These are phyloP conservation scores for Odontamblyopus lacepedii DNA, from an alignment of 2,797 vertebrate species.

Conservation along the genomic window DNA sequence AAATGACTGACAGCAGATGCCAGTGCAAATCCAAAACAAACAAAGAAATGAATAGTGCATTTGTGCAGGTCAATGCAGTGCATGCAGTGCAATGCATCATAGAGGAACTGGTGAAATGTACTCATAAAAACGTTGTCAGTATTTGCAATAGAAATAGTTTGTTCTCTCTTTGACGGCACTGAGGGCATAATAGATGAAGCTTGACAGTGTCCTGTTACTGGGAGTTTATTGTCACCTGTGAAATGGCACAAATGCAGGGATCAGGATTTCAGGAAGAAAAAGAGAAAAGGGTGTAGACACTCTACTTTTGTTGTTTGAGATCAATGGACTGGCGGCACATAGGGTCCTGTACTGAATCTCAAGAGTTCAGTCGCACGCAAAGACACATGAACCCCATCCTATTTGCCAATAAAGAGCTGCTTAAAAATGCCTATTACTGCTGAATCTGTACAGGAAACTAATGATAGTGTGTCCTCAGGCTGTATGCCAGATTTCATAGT, in stretches of 20 bases:
- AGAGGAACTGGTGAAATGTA: not conserved
- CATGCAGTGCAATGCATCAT: constrained; percentile 1
- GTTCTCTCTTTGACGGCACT: constrained; percentile 21
- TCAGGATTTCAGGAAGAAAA: constrained; percentile 11
- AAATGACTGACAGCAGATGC: constrained; percentile 9
- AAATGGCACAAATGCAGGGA: constrained; percentile 8
- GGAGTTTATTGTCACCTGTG: constrained; percentile 8
- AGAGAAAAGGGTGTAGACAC: constrained; percentile 7
- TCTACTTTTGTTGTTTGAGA: constrained; percentile 10
- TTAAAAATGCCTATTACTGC: constrained; percentile 4
- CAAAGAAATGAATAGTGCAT: constrained; percentile 4
- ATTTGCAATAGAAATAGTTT: constrained; percentile 26
- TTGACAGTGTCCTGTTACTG: constrained; percentile 16
- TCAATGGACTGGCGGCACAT: constrained; percentile 9
- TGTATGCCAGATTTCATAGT: not conserved
- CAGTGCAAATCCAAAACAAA: constrained; percentile 30
- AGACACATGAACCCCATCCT: constrained; percentile 8
- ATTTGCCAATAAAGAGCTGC: not conserved
- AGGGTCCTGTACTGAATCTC: not conserved
- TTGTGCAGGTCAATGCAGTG: constrained; percentile 11
- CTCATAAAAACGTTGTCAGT: constrained; percentile 2
- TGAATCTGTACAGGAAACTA: constrained; percentile 12
- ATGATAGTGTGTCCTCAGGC: constrained; percentile 2
- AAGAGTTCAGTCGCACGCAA: constrained; percentile 13
- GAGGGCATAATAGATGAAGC: constrained; percentile 6